These are phyloP conservation scores for Micromys minutus DNA, from an alignment of 2,113 vertebrate species.

Conservation along the genomic window DNA sequence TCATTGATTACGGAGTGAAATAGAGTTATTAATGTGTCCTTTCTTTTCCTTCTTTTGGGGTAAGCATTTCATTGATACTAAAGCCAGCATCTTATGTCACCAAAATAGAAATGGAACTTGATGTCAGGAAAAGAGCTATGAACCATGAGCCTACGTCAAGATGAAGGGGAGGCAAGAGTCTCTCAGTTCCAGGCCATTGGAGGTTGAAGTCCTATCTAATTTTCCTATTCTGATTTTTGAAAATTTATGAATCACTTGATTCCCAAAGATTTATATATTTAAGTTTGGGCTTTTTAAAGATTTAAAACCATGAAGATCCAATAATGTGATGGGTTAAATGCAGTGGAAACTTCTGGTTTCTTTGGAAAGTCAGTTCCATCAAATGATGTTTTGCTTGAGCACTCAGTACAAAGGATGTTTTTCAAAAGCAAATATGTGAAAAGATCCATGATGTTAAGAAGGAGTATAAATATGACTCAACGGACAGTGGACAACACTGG, in stretches of 20 bases:
- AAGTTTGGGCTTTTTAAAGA: background rate
- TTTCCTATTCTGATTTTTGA: background rate
- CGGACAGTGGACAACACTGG: too few relatives aligned
- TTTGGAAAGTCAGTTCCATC: too few relatives aligned
- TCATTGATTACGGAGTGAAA: background rate
- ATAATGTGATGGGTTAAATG: background rate
- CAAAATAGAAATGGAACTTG: background rate
- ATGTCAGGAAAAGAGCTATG: background rate
- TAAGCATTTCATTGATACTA: background rate
- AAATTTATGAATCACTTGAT: background rate
- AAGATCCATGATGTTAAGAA: too few relatives aligned
- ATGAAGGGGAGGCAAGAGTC: too few relatives aligned
- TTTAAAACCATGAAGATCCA: background rate
- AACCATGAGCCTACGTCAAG: background rate
- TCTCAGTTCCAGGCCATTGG: background rate
- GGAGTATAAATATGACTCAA: too few relatives aligned
- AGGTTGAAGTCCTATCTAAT: background rate
- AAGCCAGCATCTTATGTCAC: background rate
- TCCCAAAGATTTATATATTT: background rate
- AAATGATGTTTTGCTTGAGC: too few relatives aligned
- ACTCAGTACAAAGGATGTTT: too few relatives aligned
- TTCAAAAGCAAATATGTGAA: too few relatives aligned
- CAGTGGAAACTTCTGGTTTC: background rate
- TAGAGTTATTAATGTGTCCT: constrained; percentile 17
- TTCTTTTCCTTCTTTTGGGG: background rate